Conservation (phyloP, 2,797 vertebrate genomes). For the Decapterus maruadsi region DNA sequence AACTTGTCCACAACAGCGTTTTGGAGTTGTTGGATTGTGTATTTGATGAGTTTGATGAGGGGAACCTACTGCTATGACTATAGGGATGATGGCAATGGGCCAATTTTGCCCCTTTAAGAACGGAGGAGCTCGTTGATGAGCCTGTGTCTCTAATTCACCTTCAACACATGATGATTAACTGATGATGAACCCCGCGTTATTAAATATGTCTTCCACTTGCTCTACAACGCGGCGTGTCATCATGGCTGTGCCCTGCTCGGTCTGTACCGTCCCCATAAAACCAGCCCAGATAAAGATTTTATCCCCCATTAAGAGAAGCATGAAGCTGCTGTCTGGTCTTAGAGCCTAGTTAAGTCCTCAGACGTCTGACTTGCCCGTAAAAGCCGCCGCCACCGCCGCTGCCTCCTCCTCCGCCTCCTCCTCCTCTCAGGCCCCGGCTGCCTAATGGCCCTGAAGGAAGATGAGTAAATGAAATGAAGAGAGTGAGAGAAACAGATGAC, state of each 20-base stretch:
- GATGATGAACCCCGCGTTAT: conserved; percentile 29
- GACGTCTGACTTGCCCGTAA: conserved; percentile 59
- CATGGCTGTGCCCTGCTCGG: conserved; percentile 34
- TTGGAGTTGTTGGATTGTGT: too few species aligned
- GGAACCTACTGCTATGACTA: too few species aligned
- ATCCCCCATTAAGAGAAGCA: conserved; percentile 51
- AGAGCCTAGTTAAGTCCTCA: conserved; percentile 70
- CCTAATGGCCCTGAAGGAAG: conserved; percentile 67
- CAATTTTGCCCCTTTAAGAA: background rate
- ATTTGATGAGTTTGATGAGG: too few species aligned
- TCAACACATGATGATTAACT: conserved; percentile 30
- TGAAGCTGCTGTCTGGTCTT: conserved; percentile 48
- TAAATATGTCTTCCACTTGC: conserved; percentile 10
- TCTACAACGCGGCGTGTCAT: conserved; percentile 38
- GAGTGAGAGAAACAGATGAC: conserved; percentile 64
- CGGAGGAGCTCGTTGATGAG: conserved; percentile 17
- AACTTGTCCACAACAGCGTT: too few species aligned
- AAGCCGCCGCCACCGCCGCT: conserved; percentile 17
- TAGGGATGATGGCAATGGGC: too few species aligned
- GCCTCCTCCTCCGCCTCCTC: too few species aligned
- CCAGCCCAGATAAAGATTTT: conserved; percentile 57
- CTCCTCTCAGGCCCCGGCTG: conserved; percentile 24
- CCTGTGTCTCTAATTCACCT: conserved; percentile 11
- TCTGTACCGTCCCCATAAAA: conserved; percentile 40
- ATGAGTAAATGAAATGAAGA: conserved; percentile 61